Evolutionary conservation across 2,797 vertebrate species (phyloP).

Genomic region (Orientallactaga sibirica): DNA sequence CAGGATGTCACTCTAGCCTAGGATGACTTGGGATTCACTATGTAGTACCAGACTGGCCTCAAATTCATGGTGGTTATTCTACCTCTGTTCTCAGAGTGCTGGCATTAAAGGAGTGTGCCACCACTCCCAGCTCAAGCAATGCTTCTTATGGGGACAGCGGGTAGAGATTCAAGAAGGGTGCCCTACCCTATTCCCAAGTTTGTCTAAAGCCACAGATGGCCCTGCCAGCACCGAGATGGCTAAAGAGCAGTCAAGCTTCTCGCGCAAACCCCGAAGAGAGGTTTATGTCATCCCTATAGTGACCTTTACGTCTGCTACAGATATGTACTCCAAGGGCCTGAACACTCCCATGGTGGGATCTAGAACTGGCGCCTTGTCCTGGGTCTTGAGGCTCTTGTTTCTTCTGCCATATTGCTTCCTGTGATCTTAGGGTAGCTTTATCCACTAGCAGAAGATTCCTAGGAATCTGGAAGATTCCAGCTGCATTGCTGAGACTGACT

Average conservation of each 20-base stretch:
- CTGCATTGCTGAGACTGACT: background rate
- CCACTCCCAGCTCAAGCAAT: no score
- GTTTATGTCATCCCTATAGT: background rate
- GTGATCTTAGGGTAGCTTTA: background rate
- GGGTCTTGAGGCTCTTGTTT: background rate
- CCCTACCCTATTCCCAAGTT: background rate
- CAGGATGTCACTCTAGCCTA: no score
- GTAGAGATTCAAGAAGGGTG: fast-evolving
- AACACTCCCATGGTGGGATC: background rate
- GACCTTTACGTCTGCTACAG: background rate
- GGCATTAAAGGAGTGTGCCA: no score
- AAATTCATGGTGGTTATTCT: no score
- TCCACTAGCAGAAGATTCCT: background rate
- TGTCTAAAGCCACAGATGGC: background rate
- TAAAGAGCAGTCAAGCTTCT: fast-evolving
- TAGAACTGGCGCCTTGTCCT: background rate
- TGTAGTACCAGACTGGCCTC: no score
- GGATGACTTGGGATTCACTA: no score
- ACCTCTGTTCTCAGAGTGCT: no score
- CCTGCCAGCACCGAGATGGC: background rate
- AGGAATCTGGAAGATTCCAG: background rate
- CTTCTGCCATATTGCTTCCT: fast-evolving
- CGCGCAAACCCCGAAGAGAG: no score
- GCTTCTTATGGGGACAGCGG: background rate
- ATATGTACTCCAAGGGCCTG: background rate